These are phyloP conservation scores for Rhinolophus sinicus DNA, from an alignment of 2,113 vertebrate genomes.

Conservation along the genomic window DNA sequence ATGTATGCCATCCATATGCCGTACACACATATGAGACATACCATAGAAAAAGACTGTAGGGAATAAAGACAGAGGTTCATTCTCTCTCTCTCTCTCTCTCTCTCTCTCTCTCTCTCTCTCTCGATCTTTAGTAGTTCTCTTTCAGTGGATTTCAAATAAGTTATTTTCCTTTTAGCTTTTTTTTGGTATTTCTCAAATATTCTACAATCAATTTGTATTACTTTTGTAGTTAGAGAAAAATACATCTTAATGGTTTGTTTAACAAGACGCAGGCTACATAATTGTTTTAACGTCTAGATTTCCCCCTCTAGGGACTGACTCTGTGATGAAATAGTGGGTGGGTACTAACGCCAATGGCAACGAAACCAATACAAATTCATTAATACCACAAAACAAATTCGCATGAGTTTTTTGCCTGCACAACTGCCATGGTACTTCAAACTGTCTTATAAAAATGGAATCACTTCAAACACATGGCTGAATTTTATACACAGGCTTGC, in stretches of 20 bases:
- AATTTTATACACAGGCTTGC: constrained; percentile 28
- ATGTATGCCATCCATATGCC: background rate
- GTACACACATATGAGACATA: background rate
- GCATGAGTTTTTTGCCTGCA: background rate
- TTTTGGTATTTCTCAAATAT: background rate
- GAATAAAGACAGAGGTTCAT: background rate
- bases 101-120: background rate
- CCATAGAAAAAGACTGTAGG: background rate
- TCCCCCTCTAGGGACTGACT: background rate
- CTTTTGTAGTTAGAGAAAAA: constrained; percentile 43
- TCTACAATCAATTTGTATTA: constrained; percentile 22
- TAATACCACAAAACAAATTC: constrained; percentile 50
- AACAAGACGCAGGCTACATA: background rate
- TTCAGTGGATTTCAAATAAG: background rate
- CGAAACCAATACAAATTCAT: constrained; percentile 53
- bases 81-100: too few relatives aligned
- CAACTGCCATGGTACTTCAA: background rate
- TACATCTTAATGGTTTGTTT: constrained; percentile 31
- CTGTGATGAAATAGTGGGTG: constrained; percentile 36
- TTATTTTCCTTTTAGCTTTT: background rate
- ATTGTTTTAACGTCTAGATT: constrained; percentile 18
- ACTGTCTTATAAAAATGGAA: constrained; percentile 18
- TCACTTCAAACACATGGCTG: constrained; percentile 72
- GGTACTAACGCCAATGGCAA: background rate
- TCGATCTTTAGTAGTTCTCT: background rate